phyloP scores from a whole-genome alignment of 2,888 invertebrate genomes.

The Plebejus melissa region DNA sequence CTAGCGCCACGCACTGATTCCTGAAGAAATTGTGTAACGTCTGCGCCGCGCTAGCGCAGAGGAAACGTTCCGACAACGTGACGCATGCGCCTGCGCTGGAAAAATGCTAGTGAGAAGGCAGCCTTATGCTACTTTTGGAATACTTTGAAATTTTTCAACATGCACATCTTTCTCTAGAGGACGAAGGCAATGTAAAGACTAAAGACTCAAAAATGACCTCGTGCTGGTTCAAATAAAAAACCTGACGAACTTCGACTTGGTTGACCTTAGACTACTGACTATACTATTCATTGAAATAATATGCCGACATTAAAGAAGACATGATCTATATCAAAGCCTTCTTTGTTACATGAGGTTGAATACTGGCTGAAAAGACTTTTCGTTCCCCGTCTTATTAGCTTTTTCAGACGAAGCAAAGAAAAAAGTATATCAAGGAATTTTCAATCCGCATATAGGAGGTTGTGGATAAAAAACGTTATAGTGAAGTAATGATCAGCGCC shows the following conservation, averaged over 20 bases:
- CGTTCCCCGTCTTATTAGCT: not conserved
- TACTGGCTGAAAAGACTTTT: not conserved
- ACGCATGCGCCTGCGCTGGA: too few relatives aligned
- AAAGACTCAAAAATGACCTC: not conserved
- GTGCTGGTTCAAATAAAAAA: not conserved
- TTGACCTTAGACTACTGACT: too few relatives aligned
- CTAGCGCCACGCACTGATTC: too few relatives aligned
- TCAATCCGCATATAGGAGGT: not conserved
- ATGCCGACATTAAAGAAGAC: not conserved
- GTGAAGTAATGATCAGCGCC: constrained; percentile 6
- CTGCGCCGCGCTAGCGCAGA: too few relatives aligned
- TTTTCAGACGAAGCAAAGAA: not conserved
- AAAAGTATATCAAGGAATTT: not conserved
- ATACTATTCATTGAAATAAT: not conserved
- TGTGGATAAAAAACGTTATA: not conserved
- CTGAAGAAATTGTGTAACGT: too few relatives aligned
- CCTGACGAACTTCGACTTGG: not conserved
- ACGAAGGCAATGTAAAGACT: not conserved
- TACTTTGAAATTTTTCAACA: too few relatives aligned
- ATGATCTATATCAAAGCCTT: not conserved
- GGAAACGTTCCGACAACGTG: too few relatives aligned
- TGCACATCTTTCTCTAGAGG: not conserved
- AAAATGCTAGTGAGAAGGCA: too few relatives aligned
- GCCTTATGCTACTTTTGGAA: too few relatives aligned
- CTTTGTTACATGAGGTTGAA: not conserved